Evolutionary conservation across 2,113 vertebrate species (phyloP).

Genomic region (Mionectes macconnelli): DNA sequence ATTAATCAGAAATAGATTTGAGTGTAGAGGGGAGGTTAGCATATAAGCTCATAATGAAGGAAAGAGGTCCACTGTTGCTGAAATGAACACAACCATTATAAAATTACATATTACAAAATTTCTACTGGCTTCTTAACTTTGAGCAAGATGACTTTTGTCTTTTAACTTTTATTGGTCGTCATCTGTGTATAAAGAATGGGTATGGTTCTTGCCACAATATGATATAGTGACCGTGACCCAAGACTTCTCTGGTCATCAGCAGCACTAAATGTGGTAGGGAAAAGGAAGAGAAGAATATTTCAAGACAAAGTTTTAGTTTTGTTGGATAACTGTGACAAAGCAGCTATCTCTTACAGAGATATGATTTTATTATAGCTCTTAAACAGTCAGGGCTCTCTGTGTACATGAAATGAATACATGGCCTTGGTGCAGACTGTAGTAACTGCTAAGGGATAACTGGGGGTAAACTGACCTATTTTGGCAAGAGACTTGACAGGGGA

Average conservation of each 20-base stretch:
- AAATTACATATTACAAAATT: background rate
- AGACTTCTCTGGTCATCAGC: background rate
- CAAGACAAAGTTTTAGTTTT: background rate
- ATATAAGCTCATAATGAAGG: background rate
- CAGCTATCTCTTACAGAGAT: background rate
- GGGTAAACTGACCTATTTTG: background rate
- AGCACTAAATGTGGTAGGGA: background rate
- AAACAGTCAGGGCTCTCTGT: background rate
- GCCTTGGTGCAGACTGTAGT: background rate
- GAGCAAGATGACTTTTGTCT: background rate
- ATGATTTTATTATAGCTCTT: background rate
- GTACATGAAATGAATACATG: background rate
- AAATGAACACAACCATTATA: background rate
- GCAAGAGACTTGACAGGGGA: background rate
- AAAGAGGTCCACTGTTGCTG: background rate
- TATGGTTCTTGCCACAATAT: background rate
- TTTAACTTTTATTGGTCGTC: background rate
- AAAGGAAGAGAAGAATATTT: background rate
- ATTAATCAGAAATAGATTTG: background rate
- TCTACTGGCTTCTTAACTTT: background rate
- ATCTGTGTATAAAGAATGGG: background rate
- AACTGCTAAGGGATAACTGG: background rate
- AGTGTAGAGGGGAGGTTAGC: background rate
- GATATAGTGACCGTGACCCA: too few relatives aligned
- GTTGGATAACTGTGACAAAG: background rate